Base-by-base conservation (phyloP, 2,797 vertebrate species). In the Taeniopygia guttata region DNA sequence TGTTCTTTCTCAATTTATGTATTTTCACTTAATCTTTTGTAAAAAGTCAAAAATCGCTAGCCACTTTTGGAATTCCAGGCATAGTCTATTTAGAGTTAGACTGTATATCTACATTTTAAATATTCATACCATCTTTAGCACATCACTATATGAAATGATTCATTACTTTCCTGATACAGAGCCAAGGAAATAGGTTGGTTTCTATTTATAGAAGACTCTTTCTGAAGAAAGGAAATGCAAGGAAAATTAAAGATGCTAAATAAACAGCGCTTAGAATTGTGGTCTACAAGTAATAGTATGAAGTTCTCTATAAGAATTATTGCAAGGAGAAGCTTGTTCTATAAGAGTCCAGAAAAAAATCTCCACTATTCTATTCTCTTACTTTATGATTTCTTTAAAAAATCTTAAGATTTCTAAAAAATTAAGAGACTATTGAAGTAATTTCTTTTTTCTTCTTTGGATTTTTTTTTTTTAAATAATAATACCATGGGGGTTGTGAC, bases 91-190 rank as follows among this genome's bases (percentile, higher is more conserved):
- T 89, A 90, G 43, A 85, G 69, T 68, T 52, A 81, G 62, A 74
- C 27, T 62, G 18, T 34, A 55, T 45, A 68, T 88, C 38, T 78
- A 45, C 32, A 21, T 92, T 84, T 92, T 66, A 95, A 92, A 96
- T 74, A 69, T 81, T 90, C 84, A 81, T 84, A 40, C 18, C 30
- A 84, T 63, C 82, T 84, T 81, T 55, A 92, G 87, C 21, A 74
- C 42, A 87, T 91, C 43, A 75, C 84, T 89, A 52, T 67, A 86
- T 36, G 60, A 93, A 95, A 78, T 72, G 92, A 58, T 78, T 92
- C 77, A 90, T 69, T 73, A 60, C 26, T 92, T 82, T 76, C 48
- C 27, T 59, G 68, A 66, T 54, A 82, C 14, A 26, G n/a, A 92
- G 68, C 85, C 84, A 84, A 62, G 69, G 69, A 92, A 90, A 69